phyloP scores from a whole-genome alignment of 2,113 vertebrate genomes.

The Plotosus lineatus region DNA sequence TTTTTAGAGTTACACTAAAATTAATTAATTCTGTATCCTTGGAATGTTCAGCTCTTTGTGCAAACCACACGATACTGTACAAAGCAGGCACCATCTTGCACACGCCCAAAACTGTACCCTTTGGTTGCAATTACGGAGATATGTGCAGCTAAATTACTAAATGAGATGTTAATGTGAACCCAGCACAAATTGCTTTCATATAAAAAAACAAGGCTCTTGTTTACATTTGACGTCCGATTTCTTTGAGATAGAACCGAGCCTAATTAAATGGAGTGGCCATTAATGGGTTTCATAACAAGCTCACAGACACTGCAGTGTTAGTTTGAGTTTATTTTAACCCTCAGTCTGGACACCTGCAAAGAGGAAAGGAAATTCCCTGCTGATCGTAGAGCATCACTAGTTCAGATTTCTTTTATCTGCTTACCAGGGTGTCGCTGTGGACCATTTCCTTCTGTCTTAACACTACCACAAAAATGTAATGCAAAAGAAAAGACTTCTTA shows the following conservation, averaged over 20 bases:
- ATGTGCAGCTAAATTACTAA: constrained; percentile 4
- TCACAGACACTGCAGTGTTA: neutral
- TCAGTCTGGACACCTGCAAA: neutral
- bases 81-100: neutral
- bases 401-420: neutral
- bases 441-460: neutral
- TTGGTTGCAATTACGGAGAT: neutral
- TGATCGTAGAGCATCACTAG: neutral
- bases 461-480: neutral
- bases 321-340: constrained; percentile 1
- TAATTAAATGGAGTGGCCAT: neutral
- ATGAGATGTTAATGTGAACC: constrained; percentile 10
- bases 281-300: neutral
- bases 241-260: neutral
- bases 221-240: neutral
- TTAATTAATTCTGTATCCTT: neutral
- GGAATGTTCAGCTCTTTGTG: neutral
- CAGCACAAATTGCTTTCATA: constrained; percentile 7
- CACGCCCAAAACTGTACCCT: neutral
- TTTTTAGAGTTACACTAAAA: too few species aligned
- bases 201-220: neutral
- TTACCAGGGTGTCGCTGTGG: neutral
- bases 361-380: neutral
- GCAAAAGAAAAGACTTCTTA: neutral
- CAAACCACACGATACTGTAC: neutral